Base-by-base conservation (phyloP, 1,140 invertebrate species). In the Pseudomyrmex gracilis region DNA sequence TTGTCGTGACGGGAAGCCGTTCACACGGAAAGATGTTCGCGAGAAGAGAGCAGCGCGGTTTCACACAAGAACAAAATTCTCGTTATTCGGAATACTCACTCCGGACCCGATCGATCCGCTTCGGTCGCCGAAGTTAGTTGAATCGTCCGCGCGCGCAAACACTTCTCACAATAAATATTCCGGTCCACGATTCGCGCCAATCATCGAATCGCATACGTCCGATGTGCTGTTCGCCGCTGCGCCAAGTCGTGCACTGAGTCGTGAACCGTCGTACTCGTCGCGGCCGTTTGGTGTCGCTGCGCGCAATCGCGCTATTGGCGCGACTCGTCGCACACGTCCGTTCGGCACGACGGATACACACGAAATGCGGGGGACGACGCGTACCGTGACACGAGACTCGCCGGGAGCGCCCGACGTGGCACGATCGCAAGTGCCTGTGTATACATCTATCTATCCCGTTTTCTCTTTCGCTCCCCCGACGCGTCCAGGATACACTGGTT, bases 311-410 rank as follows among this genome's bases (percentile, higher is more conserved):
- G 70, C 74, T 51, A 43, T 24, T 20, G 17, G 24, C 57, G 20
- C 66, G 55, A 71, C 45, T 15, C 57, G 66, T 68, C 73, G 80
- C 53, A 85, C 83, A 34, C 83, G 85, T 85, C 85, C 90, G 86
- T 77, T 63, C 92, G 90, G 89, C 80, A 88, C 90, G 92, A 88
- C 90, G 89, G 90, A 91, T 91, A 88, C 80, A 92, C 92, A 90
- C 92, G 92, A 92, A 93, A 90, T 94, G 92, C 89, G 89, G 85
- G 83, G 82, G 88, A 34, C 84, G 87, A 82, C 73, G 85, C 80
- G 80, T 78, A 73, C 58, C 85, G 74, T 83, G 63, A 60, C 70
- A 55, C 86, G 73, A 83, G 34, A 76, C 78, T 74, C 61, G 73
- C 80, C 68, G 76, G 68, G 77, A 71, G 71, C 57, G 74, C 84